Evolutionary conservation across 2,797 vertebrate species (phyloP), one percentile per base, ranked within the genome.

Genomic region (Chromobotia macracanthus): DNA sequence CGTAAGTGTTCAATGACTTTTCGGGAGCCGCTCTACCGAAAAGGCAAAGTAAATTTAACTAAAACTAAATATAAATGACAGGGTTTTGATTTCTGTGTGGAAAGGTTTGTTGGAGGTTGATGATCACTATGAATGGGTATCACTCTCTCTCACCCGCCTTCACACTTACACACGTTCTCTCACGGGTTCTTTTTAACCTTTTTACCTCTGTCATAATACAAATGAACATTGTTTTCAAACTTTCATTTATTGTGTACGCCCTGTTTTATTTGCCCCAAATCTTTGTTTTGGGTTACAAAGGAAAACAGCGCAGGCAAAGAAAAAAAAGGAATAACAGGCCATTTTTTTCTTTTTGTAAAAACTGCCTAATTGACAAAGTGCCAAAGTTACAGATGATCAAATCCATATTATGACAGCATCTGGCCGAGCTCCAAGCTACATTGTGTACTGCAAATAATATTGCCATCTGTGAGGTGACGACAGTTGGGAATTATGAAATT

Each of bases 371-470:
- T 84, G 89, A 89, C 88, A 87, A 80, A 84, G 87, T 85, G 91
- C 87, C 87, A 89, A 84, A 89, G 88, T 90, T 91, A 81, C 91
- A 91, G 91, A 91, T 87, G 90, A 93, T 92, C 87, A 89, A 87
- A 87, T 80, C 87, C 75, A 71, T 87, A 86, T 93, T 89, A 90
- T 86, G 88, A 74, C 77, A 51, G 85, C 87, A 85, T 86, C 85
- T 92, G 92, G 92, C 90, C 23, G 35, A 41, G 82, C 84, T 92
- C 89, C 91, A 92, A 86, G 82, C 75, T 76, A 82, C 88, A 85
- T 88, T 87, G 82, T 87, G 86, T 69, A 71, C 83, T 88, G 82
- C 91, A 87, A 93, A 91, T 90, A 88, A 92, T 90, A 72, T 83
- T 72, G 82, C 91, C 92, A 92, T 92, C 92, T 93, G 93, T 84